Evolutionary conservation across 2,797 vertebrate genomes (phyloP), one percentile per base, ranked within the genome.

Genomic region (Centroberyx gerrardi): DNA sequence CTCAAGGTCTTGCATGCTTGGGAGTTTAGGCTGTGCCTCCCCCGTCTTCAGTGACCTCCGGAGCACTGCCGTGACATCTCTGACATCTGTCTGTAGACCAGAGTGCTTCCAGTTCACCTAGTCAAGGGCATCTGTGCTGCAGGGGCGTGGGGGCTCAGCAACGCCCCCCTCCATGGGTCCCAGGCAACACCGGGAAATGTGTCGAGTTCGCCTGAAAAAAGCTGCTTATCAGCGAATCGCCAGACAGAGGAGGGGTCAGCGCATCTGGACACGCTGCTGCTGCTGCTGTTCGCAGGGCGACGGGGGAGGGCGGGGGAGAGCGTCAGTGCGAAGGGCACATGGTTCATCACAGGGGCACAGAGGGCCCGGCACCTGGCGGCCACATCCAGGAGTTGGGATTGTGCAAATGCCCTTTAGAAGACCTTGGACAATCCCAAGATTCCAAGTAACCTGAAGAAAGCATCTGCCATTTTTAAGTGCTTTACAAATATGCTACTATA

Each of bases 141-240:
- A 60, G 54, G 52, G 62, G 62, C 28, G 22, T 33, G 49, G 51
- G 40, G 61, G 28, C 53, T 74, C 53, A 3, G 62, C 62, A 64
- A 76, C 87, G 55, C 48, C 73, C 53, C 48, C 17, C 66, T 60
- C 68, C 5, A 27, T 72, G 64, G 60, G 74, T 86, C 74, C 80
- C 15, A 0, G 49, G 64, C 36, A 90, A 76, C 63, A 60, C 14
- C 0, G 29, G 55, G 22, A 53, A 86, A 85, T 81, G 51, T 84
- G 85, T 81, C 52, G 74, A 83, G 74, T 81, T 87, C 68, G 80
- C 82, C 72, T 62, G 59, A 90, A 87, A 88, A 87, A 88, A 85
- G 44, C 12, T 27, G 48, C 60, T 80, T 65, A 84, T 88, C 85
- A 86, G 86, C 73, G 4, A 66, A 80, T 81, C 81, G 40, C 17